phyloP scores from a whole-genome alignment of 2,888 invertebrate species.

The Bimastos eiseni region DNA sequence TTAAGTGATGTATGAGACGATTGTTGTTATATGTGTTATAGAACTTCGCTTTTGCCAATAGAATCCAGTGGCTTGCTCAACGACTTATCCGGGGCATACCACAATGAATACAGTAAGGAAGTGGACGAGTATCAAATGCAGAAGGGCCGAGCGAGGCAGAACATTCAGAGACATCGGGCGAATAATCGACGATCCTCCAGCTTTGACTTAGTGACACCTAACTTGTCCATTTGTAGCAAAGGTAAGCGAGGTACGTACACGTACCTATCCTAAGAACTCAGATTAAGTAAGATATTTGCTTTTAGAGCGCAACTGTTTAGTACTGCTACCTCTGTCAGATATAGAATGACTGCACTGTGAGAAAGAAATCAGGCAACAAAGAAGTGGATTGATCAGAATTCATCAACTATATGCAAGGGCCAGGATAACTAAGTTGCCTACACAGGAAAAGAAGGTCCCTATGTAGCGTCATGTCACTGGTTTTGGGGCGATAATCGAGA shows the following conservation, averaged over 20 bases:
- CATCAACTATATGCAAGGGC: not conserved
- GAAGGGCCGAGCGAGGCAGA: not conserved
- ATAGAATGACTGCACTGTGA: too few species aligned
- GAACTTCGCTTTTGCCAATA: constrained; percentile 8
- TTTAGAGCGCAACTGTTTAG: too few species aligned
- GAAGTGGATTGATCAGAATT: too few species aligned
- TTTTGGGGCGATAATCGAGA: too few species aligned
- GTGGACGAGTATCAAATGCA: not conserved
- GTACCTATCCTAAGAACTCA: not conserved
- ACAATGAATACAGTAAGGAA: not conserved
- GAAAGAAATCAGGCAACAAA: too few species aligned
- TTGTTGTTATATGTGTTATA: not conserved
- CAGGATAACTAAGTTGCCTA: too few species aligned
- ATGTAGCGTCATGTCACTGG: too few species aligned
- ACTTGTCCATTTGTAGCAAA: constrained; percentile 18
- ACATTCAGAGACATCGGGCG: not conserved
- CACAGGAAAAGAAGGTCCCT: too few species aligned
- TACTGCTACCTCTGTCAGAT: too few species aligned
- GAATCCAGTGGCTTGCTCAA: not conserved
- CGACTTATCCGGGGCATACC: not conserved
- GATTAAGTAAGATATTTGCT: too few species aligned
- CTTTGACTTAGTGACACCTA: not conserved
- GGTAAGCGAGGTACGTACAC: not conserved
- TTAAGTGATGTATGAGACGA: too few species aligned
- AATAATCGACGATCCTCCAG: not conserved